Conservation (phyloP, 1,140 invertebrate species). For the Dufourea novaeangliae region DNA sequence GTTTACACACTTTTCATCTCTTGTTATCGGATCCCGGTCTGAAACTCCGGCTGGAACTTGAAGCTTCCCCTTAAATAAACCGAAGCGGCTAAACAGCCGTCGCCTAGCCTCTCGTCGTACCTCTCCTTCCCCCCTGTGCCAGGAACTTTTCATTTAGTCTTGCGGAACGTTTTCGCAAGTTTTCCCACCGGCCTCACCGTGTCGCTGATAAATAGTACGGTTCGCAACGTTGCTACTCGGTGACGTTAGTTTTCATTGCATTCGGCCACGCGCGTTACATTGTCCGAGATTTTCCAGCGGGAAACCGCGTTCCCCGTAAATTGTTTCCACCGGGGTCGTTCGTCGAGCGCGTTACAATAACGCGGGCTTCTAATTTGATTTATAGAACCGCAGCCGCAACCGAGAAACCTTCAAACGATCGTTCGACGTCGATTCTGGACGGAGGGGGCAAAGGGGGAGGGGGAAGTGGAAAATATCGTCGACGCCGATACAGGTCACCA, state of each 20-base stretch:
- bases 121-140: neutral
- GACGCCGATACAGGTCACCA: neutral
- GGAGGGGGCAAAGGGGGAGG: too few relatives aligned
- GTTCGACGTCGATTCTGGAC: neutral
- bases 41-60: neutral
- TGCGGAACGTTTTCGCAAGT: neutral
- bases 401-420: neutral
- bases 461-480: slow-evolving; percentile 5
- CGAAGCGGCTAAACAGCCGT: neutral
- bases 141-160: neutral
- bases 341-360: neutral
- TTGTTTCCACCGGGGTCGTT: neutral
- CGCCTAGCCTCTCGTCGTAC: neutral
- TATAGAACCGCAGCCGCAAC: neutral
- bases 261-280: neutral
- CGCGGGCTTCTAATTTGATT: slow-evolving; percentile 3
- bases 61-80: slow-evolving; percentile 19
- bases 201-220: neutral
- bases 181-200: neutral
- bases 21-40: slow-evolving; percentile 5
- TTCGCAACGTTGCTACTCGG: neutral
- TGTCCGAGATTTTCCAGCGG: neutral
- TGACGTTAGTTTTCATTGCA: neutral
- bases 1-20: slow-evolving; percentile 21
- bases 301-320: neutral